Evolutionary conservation across 2,113 vertebrate species (phyloP).

Genomic region (Leptobrachium leishanense): DNA sequence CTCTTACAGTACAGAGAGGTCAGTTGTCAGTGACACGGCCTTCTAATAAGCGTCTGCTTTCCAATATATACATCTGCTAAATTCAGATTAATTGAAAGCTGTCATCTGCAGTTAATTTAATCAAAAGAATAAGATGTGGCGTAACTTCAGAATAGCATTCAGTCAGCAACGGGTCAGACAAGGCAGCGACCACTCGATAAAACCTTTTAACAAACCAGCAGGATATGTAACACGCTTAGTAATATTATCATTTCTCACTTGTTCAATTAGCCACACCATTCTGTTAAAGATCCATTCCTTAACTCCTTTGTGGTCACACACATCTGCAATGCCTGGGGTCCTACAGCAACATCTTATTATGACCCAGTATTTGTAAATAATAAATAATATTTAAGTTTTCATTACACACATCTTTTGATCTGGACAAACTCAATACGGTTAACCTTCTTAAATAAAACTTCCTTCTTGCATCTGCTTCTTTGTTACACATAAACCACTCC

Average conservation of each 20-base stretch:
- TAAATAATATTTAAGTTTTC: neutral
- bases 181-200: neutral
- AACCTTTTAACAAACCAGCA: conserved; percentile 11
- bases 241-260: conserved; percentile 33
- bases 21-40: neutral
- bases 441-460: neutral
- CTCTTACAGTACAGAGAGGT: too few relatives aligned
- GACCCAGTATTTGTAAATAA: neutral
- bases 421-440: neutral
- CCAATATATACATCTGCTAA: neutral
- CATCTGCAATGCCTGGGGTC: neutral
- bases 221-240: conserved; percentile 15
- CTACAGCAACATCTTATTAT: neutral
- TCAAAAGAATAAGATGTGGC: neutral
- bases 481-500: too few relatives aligned
- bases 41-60: neutral
- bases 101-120: neutral
- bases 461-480: neutral
- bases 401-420: neutral
- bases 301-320: neutral
- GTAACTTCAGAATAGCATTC: neutral
- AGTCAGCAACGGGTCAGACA: neutral
- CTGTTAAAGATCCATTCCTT: conserved; percentile 5
- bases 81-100: neutral
- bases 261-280: conserved; percentile 37